Conservation (phyloP, 2,113 vertebrate species). For the Ancistrus triradiatus region DNA sequence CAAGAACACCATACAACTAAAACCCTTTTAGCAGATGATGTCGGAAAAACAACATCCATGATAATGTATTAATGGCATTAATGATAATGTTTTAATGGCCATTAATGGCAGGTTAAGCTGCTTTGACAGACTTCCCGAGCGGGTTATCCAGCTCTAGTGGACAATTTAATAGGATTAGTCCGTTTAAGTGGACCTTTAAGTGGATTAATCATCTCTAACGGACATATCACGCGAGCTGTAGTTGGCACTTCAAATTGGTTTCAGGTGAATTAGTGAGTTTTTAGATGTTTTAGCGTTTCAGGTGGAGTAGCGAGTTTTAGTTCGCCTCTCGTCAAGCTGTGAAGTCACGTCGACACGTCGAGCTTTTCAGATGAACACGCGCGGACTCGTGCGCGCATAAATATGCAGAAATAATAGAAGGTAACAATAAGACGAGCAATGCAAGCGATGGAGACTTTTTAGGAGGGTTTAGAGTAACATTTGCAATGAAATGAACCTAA, state of each 20-base stretch:
- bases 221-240: neutral
- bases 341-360: neutral
- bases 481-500: conserved; percentile 14
- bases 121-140: neutral
- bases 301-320: too few species aligned
- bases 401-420: neutral
- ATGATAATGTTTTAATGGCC: too few species aligned
- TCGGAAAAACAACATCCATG: too few species aligned
- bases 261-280: too few species aligned
- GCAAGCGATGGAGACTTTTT: neutral
- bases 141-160: neutral
- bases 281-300: too few species aligned
- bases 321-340: conserved; percentile 7
- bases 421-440: conserved; percentile 7
- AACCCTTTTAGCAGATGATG: too few species aligned
- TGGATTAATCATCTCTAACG: neutral
- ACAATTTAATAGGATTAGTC: neutral
- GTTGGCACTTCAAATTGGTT: neutral
- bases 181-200: neutral
- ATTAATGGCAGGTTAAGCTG: neutral
- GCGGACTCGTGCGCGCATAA: too few species aligned
- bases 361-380: conserved; percentile 11
- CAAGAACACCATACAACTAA: too few species aligned
- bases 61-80: too few species aligned
- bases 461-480: conserved; percentile 2